These are phyloP conservation scores for Rallus crepitans DNA, from an alignment of 2,797 vertebrate species.

Conservation along the genomic window DNA sequence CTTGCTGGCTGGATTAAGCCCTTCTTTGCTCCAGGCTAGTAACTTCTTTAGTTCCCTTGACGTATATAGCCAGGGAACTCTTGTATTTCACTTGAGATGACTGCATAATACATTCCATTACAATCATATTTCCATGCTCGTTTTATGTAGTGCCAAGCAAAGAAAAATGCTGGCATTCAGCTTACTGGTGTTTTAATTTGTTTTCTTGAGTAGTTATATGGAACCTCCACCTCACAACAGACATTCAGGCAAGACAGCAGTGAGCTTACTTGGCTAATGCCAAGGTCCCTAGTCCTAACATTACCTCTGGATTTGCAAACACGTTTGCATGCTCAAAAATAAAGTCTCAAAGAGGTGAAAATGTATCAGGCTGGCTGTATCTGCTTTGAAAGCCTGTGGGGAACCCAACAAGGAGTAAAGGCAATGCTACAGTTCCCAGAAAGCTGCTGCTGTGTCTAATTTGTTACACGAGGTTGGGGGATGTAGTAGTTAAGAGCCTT, in stretches of 20 bases:
- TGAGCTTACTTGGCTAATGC: not conserved
- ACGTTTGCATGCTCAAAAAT: not conserved
- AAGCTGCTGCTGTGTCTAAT: not conserved
- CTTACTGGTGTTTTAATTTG: not conserved
- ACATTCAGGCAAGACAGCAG: not conserved
- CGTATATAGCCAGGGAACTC: not conserved
- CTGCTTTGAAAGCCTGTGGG: not conserved
- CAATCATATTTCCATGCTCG: not conserved
- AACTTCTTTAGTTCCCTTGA: not conserved
- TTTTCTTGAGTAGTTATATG: not conserved
- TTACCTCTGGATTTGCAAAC: not conserved
- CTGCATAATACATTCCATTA: not conserved
- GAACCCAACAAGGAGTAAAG: not conserved
- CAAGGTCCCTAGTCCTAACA: not conserved
- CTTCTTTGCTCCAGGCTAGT: not conserved
- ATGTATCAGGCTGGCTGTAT: not conserved
- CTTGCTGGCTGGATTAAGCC: not conserved
- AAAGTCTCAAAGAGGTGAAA: not conserved
- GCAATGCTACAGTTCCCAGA: not conserved
- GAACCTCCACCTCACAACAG: not conserved
- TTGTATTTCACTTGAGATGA: constrained; percentile 14
- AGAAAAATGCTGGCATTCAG: not conserved
- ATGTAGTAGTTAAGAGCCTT: not conserved
- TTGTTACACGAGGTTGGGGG: not conserved
- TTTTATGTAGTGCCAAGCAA: constrained; percentile 7